Base-by-base conservation (phyloP, 53 echinoderm and acorn worm genomes). In the Crossaster papposus region DNA sequence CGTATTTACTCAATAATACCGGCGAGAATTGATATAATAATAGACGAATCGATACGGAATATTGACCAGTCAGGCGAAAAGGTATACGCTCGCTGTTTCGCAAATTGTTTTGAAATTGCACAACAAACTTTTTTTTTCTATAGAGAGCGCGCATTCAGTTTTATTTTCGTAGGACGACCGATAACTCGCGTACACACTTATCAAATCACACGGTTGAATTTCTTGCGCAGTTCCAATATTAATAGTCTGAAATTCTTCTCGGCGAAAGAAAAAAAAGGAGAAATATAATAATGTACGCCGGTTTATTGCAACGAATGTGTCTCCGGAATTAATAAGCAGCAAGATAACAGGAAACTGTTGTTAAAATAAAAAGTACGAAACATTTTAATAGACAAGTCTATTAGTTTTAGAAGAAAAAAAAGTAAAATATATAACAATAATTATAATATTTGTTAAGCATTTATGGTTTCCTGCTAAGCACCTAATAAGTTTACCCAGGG, bases 41-140 rank as follows among this genome's bases (percentile, higher is more conserved):
- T 20, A 68, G 70, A 17, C 17, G 74, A 73, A 73, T 73, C 74
- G 28, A 73, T 73, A 33, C 36, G 74, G 31, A 73, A 73, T 33
- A 73, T 73, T 20, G 35, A 73, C 15, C 74, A 33, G 34, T 73
- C 35, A 73, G 17, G 33, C 35, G 35, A 73, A 28, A 68, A 10
- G 68, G n/a, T 3, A n/a, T 28, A 73, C 33, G 15, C 18, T 36
- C 74, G 4, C 74, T 35, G 18, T 73, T 73, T 70, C 29, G 14
- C 70, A 30, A 73, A 68, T 68, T 68, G 68, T 28, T n/a, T n/a
- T n/a, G n/a, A n/a, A n/a, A n/a, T n/a, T n/a, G n/a, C n/a, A n/a
- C n/a, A n/a, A 23, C 68, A 26, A 68, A 68, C 68, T 68, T 68
- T 10, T 68, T 68, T 10, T 7, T 68, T 68, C 68, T 11, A 17